A percentile compares a stretch with the other conserved stretches of the same genome.
Conservation (phyloP, 2,113 vertebrate species). For the Noctilio leporinus region DNA sequence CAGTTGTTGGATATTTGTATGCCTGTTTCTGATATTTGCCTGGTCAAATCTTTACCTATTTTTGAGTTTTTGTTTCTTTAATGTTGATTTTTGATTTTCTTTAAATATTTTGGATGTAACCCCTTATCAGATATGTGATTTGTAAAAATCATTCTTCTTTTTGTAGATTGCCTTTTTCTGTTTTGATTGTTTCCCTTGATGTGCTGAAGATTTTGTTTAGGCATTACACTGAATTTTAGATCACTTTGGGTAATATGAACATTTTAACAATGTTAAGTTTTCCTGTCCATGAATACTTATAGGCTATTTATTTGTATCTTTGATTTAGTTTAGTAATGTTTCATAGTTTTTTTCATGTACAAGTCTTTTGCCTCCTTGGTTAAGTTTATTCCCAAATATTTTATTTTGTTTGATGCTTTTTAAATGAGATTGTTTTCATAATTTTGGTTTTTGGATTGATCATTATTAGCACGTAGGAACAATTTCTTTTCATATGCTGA, state of each 20-base stretch:
- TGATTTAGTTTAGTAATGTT: not conserved
- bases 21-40: not conserved
- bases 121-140: not conserved
- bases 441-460: not conserved
- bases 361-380: not conserved
- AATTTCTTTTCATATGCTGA: not conserved
- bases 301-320: not conserved
- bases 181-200: not conserved
- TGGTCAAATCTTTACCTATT: not conserved
- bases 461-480: not conserved
- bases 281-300: not conserved
- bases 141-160: not conserved
- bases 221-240: not conserved
- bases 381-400: not conserved
- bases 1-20: not conserved
- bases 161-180: not conserved
- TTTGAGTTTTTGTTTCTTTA: not conserved
- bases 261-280: not conserved
- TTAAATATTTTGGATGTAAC: not conserved
- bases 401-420: not conserved
- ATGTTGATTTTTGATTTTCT: not conserved
- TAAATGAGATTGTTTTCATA: not conserved
- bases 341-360: not conserved
- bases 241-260: not conserved
- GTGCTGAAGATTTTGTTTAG: not conserved